Evolutionary conservation across 2,888 invertebrate genomes (phyloP).

Genomic region (Pseudoips prasinana): DNA sequence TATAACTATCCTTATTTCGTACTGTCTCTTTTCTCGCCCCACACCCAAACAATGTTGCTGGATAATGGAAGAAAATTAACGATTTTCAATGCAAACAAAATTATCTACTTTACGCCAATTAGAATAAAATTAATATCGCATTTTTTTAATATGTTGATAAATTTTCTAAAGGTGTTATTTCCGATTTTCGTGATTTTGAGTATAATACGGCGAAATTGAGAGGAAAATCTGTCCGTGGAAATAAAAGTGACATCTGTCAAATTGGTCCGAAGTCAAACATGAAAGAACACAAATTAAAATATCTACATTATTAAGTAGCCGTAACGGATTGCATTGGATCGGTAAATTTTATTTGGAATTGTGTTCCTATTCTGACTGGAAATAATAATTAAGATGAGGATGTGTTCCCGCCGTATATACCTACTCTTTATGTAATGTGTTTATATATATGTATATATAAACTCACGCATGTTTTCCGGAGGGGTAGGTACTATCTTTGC

Average conservation of each 20-base stretch:
- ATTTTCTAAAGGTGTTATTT: slow-evolving; percentile 17
- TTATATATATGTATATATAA: no score
- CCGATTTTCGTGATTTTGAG: slow-evolving; percentile 28
- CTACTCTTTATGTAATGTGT: no score
- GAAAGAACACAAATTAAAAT: not conserved
- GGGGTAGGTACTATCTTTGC: no score
- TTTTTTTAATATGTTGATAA: not conserved
- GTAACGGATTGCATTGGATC: no score
- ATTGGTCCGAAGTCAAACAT: slow-evolving; percentile 18
- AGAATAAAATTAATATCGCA: not conserved
- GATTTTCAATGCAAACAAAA: slow-evolving; percentile 1
- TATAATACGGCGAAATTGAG: slow-evolving; percentile 38
- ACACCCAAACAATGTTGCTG: slow-evolving; percentile 74
- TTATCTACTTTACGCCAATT: not conserved
- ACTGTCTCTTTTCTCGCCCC: slow-evolving; percentile 69
- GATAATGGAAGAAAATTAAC: slow-evolving; percentile 2
- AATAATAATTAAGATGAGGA: no score
- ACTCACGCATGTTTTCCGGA: no score
- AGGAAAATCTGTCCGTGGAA: slow-evolving; percentile 6
- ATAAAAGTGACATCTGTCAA: slow-evolving; percentile 4
- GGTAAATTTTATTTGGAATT: no score
- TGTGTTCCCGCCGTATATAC: no score
- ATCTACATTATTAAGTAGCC: no score
- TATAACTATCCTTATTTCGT: slow-evolving; percentile 71
- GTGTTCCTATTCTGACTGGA: no score